Evolutionary conservation across 2,888 invertebrate species (phyloP).

Genomic region (Kuschelorhynchus macadamiae): DNA sequence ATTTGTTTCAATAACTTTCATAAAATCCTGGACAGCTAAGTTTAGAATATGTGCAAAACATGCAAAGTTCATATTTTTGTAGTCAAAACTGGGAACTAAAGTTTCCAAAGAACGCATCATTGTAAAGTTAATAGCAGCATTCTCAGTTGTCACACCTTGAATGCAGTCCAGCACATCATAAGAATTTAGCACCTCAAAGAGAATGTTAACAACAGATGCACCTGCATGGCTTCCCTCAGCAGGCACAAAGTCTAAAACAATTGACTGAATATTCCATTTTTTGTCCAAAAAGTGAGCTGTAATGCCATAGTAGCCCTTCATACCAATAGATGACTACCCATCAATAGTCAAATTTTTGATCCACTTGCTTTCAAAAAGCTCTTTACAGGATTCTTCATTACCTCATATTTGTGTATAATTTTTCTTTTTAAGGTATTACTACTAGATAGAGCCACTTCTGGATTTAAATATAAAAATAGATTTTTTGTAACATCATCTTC

Average conservation of each 20-base stretch:
- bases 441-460: constrained; percentile 22
- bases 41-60: constrained; percentile 37
- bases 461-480: constrained; percentile 29
- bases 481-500: constrained; percentile 23
- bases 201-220: constrained; percentile 44
- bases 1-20: constrained; percentile 40
- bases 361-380: constrained; percentile 14
- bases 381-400: constrained; percentile 7
- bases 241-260: constrained; percentile 54
- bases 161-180: constrained; percentile 27
- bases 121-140: constrained; percentile 33
- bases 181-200: constrained; percentile 19
- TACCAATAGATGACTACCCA: constrained; percentile 54
- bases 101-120: constrained; percentile 42
- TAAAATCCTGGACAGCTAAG: constrained; percentile 37
- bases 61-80: constrained; percentile 35
- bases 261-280: constrained; percentile 52
- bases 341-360: constrained; percentile 55
- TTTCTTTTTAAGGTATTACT: constrained; percentile 33
- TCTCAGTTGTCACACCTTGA: constrained; percentile 22
- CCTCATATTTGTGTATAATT: constrained; percentile 38
- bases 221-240: constrained; percentile 55
- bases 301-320: constrained; percentile 53
- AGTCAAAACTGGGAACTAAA: constrained; percentile 34
- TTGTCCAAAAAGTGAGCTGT: constrained; percentile 55